Conservation (phyloP, 2,888 invertebrate genomes). For the Caenorhabditis plicata region DNA sequence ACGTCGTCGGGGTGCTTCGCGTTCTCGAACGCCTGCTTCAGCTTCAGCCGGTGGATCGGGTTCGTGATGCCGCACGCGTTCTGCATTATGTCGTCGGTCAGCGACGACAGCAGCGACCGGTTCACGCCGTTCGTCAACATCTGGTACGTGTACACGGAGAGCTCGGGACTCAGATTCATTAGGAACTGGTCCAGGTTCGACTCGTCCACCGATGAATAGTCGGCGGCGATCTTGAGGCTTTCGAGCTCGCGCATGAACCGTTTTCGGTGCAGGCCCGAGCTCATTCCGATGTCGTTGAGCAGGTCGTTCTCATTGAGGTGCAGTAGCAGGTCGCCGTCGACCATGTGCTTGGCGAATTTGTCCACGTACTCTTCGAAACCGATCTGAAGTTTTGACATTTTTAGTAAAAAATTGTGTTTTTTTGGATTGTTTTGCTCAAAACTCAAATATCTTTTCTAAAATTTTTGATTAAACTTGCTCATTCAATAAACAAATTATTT, state of each 20-base stretch:
- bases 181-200: conserved; percentile 63
- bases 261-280: conserved; percentile 88
- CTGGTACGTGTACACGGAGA: conserved; percentile 88
- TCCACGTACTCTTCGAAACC: conserved; percentile 83
- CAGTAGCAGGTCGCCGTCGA: conserved; percentile 92
- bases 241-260: conserved; percentile 65
- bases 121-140: conserved; percentile 94
- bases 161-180: conserved; percentile 62
- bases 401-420: no score
- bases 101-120: conserved; percentile 78
- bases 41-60: conserved; percentile 88
- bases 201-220: conserved; percentile 63
- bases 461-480: no score
- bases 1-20: conserved; percentile 65
- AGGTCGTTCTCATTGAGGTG: conserved; percentile 89
- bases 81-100: conserved; percentile 87
- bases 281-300: conserved; percentile 84
- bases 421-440: no score
- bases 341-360: conserved; percentile 85
- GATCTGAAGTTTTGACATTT: conserved; percentile 75
- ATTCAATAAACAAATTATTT: no score
- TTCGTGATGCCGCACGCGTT: conserved; percentile 88
- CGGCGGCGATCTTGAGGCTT: conserved; percentile 64
- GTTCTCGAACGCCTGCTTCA: conserved; percentile 78
- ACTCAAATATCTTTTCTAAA: no score